phyloP scores from a whole-genome alignment of 2,888 invertebrate species.

The Sisyra terminalis region DNA sequence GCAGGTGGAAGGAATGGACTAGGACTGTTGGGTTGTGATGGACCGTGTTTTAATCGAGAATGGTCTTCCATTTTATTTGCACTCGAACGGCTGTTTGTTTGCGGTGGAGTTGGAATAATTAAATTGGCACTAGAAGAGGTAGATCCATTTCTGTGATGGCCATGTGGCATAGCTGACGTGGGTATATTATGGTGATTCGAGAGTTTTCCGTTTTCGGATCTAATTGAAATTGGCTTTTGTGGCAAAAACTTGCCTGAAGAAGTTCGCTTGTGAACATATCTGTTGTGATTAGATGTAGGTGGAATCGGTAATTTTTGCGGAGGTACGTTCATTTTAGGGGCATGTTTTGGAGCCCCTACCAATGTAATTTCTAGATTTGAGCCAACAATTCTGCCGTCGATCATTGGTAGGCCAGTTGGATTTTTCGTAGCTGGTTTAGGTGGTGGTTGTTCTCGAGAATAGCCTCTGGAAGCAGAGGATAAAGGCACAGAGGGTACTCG shows the following conservation, averaged over 20 bases:
- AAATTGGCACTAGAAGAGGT: slow-evolving; percentile 9
- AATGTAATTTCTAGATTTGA: slow-evolving; percentile 57
- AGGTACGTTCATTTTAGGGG: slow-evolving; percentile 10
- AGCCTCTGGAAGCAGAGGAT: slow-evolving; percentile 5
- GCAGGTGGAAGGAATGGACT: slow-evolving; percentile 20
- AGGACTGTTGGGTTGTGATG: slow-evolving; percentile 14
- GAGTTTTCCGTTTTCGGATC: slow-evolving; percentile 21
- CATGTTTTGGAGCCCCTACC: slow-evolving; percentile 33
- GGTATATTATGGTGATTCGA: slow-evolving; percentile 11
- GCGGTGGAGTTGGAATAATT: slow-evolving; percentile 10
- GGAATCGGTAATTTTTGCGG: slow-evolving; percentile 10
- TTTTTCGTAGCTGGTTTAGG: slow-evolving; percentile 17
- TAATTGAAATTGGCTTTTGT: slow-evolving; percentile 23
- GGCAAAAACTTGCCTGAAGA: slow-evolving; percentile 37
- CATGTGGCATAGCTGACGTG: slow-evolving; percentile 5
- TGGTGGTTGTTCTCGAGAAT: slow-evolving; percentile 12
- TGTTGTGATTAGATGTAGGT: slow-evolving; percentile 15
- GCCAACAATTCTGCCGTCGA: slow-evolving; percentile 34
- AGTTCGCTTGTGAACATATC: slow-evolving; percentile 31
- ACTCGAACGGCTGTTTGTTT: not conserved
- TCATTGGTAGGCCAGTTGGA: slow-evolving; percentile 19
- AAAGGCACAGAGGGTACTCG: slow-evolving; percentile 30
- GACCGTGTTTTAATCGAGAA: not conserved
- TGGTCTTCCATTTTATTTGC: slow-evolving; percentile 1
- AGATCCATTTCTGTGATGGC: slow-evolving; percentile 10